phyloP scores from a whole-genome alignment of 2,797 vertebrate species.

The Nyctalus aviator region DNA sequence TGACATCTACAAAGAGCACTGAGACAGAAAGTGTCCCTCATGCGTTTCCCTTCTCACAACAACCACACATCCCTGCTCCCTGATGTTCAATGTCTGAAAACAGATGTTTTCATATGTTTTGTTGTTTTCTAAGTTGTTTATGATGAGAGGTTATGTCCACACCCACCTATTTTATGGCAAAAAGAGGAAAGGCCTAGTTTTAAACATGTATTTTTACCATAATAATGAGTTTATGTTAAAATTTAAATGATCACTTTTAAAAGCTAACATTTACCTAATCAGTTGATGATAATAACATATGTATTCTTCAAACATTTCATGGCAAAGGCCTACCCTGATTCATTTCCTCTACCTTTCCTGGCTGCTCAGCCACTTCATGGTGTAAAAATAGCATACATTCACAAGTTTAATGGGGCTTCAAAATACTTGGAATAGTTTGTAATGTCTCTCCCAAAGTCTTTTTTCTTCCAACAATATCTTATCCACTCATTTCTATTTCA shows the following conservation, averaged over 20 bases:
- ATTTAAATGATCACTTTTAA: slow-evolving; percentile 21
- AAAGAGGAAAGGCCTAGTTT: slow-evolving; percentile 16
- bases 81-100: not conserved
- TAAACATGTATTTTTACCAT: slow-evolving; percentile 26
- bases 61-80: not conserved
- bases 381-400: not conserved
- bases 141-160: not conserved
- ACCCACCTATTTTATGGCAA: not conserved
- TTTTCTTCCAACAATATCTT: not conserved
- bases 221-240: not conserved
- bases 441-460: not conserved
- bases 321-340: not conserved
- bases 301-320: slow-evolving; percentile 26
- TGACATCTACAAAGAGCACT: not conserved
- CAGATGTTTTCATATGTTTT: slow-evolving; percentile 13
- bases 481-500: not conserved
- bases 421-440: not conserved
- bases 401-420: not conserved
- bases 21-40: not conserved
- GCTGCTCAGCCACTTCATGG: not conserved
- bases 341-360: not conserved
- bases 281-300: not conserved
- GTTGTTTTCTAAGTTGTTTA: not conserved
- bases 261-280: not conserved
- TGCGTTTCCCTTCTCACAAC: not conserved